These are phyloP conservation scores for Hydrotaea cyrtoneurina DNA, from an alignment of 2,888 invertebrate genomes.

Conservation along the genomic window DNA sequence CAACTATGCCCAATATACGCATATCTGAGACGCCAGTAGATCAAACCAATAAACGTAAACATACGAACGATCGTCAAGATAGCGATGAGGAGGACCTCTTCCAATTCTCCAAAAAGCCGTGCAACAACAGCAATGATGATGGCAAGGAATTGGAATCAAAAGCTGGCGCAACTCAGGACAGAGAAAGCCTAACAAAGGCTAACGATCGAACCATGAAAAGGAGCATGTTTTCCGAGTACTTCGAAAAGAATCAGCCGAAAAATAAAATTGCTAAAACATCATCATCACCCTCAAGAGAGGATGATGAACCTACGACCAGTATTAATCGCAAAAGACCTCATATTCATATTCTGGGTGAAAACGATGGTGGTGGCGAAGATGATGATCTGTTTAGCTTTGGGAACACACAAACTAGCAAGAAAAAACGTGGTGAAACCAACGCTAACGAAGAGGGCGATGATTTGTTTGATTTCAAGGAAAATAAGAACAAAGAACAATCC, in stretches of 20 bases:
- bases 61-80: constrained; percentile 34
- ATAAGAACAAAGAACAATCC: constrained; percentile 4
- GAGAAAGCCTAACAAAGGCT: constrained; percentile 5
- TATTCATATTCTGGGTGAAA: constrained; percentile 73
- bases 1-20: constrained; percentile 12
- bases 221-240: constrained; percentile 26
- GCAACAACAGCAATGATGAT: background rate
- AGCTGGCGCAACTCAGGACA: background rate
- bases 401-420: constrained; percentile 60
- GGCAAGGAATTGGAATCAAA: too few species aligned
- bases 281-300: constrained; percentile 10
- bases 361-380: constrained; percentile 71
- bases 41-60: constrained; percentile 55
- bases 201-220: constrained; percentile 24
- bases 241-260: constrained; percentile 49
- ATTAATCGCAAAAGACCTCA: constrained; percentile 71
- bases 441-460: constrained; percentile 65
- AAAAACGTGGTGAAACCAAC: constrained; percentile 46
- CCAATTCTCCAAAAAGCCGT: constrained; percentile 66
- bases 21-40: constrained; percentile 34
- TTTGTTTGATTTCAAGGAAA: constrained; percentile 70
- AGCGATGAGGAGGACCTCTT: constrained; percentile 64
- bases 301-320: constrained; percentile 13
- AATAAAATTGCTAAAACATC: constrained; percentile 45
- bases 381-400: constrained; percentile 76